phyloP scores from a whole-genome alignment of 2,888 invertebrate genomes.

The Meiosimyza platycephala region DNA sequence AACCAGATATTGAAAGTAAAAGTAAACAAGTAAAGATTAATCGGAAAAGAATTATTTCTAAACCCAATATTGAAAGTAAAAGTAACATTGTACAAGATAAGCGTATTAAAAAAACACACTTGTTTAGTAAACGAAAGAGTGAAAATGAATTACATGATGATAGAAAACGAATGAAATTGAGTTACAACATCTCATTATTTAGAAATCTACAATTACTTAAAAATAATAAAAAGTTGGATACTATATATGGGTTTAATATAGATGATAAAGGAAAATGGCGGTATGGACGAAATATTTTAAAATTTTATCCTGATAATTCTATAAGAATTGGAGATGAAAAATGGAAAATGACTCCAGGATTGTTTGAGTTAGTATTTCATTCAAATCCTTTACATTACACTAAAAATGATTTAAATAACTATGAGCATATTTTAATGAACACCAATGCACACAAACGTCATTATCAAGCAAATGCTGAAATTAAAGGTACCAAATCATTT shows the following conservation, averaged over 20 bases:
- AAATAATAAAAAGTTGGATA: slow-evolving; percentile 13
- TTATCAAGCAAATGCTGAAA: slow-evolving; percentile 29
- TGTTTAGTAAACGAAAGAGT: no score
- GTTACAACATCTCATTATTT: no score
- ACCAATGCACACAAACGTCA: slow-evolving; percentile 38
- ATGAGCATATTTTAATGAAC: slow-evolving; percentile 33
- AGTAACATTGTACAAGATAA: no score
- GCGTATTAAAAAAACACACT: no score
- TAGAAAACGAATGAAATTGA: no score
- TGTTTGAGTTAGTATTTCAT: slow-evolving; percentile 22
- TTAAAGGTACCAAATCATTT: slow-evolving; percentile 26
- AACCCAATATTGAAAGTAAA: no score
- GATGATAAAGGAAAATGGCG: slow-evolving; percentile 23
- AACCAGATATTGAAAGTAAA: no score
- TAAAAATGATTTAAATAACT: slow-evolving; percentile 26
- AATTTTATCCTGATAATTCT: neutral
- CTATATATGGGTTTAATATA: neutral
- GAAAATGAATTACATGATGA: no score
- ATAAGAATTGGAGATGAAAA: slow-evolving; percentile 3
- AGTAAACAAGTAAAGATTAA: no score
- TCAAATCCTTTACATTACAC: slow-evolving; percentile 19
- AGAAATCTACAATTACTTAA: slow-evolving; percentile 6
- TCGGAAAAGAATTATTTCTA: no score
- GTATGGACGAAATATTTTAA: slow-evolving; percentile 17
- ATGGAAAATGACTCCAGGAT: slow-evolving; percentile 21